phyloP scores from a whole-genome alignment of 1,140 invertebrate species.

The Drosophila pseudoananassae region DNA sequence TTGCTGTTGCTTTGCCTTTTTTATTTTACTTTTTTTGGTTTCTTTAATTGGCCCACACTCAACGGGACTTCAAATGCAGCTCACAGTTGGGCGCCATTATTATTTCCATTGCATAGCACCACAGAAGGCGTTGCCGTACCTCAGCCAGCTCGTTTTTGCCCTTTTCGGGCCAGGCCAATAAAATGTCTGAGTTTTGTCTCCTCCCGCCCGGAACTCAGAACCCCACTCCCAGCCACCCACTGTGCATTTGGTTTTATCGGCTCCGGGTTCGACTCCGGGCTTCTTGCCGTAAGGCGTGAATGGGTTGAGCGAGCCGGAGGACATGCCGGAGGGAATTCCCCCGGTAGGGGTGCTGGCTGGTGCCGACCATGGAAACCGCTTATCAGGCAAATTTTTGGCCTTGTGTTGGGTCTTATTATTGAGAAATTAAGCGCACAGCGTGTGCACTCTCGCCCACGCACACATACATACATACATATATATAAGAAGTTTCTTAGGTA shows the following conservation, averaged over 20 bases:
- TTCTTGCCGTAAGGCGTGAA: conserved; percentile 10
- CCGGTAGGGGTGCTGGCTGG: neutral
- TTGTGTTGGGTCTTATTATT: conserved; percentile 67
- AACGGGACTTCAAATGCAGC: conserved; percentile 59
- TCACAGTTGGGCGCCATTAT: conserved; percentile 48
- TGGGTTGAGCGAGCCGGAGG: conserved; percentile 1
- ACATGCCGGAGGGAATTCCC: neutral
- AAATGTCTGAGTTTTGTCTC: conserved; percentile 62
- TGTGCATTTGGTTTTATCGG: conserved; percentile 48
- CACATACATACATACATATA: conserved; percentile 9
- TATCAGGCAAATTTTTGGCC: conserved; percentile 64
- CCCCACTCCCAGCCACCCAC: conserved; percentile 5
- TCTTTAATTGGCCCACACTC: conserved; percentile 70
- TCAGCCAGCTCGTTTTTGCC: conserved; percentile 11
- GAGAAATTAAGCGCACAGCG: conserved; percentile 69
- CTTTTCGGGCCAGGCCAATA: conserved; percentile 56
- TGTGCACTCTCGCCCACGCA: conserved; percentile 43
- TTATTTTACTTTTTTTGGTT: conserved; percentile 36
- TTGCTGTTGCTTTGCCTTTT: conserved; percentile 11
- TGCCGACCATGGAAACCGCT: conserved; percentile 49
- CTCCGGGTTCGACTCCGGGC: conserved; percentile 22
- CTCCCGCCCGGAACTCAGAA: neutral
- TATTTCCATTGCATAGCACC: conserved; percentile 55
- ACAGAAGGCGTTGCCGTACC: conserved; percentile 4
- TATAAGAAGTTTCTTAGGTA: conserved; percentile 7